Conservation (phyloP, 2,797 vertebrate species). For the Amblyopsis hoosieri region DNA sequence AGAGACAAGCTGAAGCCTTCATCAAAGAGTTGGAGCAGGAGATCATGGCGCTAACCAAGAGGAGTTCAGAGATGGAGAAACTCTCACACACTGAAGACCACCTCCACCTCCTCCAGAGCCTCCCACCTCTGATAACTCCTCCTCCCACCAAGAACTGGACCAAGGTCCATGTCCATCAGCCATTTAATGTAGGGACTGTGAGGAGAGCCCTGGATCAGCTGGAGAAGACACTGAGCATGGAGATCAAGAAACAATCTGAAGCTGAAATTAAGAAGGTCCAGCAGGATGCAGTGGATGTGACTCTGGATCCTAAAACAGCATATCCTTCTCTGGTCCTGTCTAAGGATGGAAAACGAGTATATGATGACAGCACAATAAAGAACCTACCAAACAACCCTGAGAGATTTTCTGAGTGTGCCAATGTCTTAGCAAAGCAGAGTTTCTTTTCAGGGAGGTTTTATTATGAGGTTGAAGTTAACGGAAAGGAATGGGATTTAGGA, state of each 20-base stretch:
- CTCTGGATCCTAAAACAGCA: background rate
- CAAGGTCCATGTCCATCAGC: background rate
- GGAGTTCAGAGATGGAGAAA: background rate
- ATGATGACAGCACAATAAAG: background rate
- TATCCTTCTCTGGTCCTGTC: background rate
- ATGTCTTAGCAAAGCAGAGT: too few species aligned
- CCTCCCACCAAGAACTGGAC: conserved; percentile 7
- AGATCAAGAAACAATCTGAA: background rate
- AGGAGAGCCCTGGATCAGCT: conserved; percentile 3
- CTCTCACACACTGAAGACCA: background rate
- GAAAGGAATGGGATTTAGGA: too few species aligned
- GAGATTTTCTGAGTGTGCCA: too few species aligned
- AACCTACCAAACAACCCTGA: background rate
- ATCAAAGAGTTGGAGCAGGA: conserved; percentile 1
- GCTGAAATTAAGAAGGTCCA: background rate
- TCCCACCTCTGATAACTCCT: background rate
- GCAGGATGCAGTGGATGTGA: background rate
- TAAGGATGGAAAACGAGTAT: background rate
- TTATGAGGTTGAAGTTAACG: too few species aligned
- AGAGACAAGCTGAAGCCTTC: background rate
- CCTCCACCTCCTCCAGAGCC: conserved; percentile 1
- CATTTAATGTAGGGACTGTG: background rate
- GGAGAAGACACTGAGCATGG: background rate
- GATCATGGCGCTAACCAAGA: background rate
- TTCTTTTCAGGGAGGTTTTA: too few species aligned